Evolutionary conservation across 2,888 invertebrate genomes (phyloP), one percentile per base, ranked within the genome.

Genomic region (Agrotis puta): DNA sequence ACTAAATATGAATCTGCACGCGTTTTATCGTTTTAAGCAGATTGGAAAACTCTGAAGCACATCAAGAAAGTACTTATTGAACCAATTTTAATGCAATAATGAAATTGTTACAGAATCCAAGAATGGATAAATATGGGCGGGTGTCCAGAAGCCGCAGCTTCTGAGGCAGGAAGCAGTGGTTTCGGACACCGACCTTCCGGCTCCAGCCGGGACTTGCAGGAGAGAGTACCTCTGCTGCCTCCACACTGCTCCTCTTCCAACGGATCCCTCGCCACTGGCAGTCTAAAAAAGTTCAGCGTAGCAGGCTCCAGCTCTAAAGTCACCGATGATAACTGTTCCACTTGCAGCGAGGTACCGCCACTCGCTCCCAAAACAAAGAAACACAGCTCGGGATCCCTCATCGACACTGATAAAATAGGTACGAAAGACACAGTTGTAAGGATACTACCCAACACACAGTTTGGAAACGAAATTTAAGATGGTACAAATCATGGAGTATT

Each of bases 231-330:
- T 0, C 87, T 96, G 2, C 85, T 96, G 16, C 94, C 95, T 0
- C 93, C 95, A 2, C 94, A 95, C 75, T 94, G 94, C 77, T 95
- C 95, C 2, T 93, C 96, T 0, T 96, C 96, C 20, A 96, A 94
- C 73, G 95, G 96, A 33, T 96, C 96, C 1, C 87, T 96, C 0
- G 90, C 95, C 16, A 94, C 94, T 0, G 92, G 94, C 47, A 96
- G 96, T 83, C 87, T 96, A 5, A 94, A 94, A 70, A 95, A 95
- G 74, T 93, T 95, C 79, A 93, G 91, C 51, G 86, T 90, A 2
- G 93, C 93, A 0, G 90, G 94, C 14, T 93, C 94, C 5, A 92
- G 91, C 75, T 92, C 93, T 0, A 92, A 91, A 78, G 88, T 91
- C 22, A 79, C 88, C 0, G 95, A 95, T 53, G 95, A 95, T 71